Conservation (phyloP, 2,797 vertebrate genomes). For the Setipinna tenuifilis region DNA sequence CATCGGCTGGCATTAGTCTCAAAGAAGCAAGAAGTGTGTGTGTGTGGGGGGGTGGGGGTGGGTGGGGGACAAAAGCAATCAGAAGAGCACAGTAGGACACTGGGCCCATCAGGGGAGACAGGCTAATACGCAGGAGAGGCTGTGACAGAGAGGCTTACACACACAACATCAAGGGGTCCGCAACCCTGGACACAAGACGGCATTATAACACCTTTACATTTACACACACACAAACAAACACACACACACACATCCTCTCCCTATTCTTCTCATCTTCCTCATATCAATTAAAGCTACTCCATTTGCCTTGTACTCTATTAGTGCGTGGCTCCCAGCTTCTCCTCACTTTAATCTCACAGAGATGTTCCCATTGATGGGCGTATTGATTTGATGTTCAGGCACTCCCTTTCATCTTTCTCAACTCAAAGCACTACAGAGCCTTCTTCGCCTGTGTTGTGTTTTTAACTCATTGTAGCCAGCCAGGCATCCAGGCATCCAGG, state of each 20-base stretch:
- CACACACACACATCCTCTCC: not conserved
- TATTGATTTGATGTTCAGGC: constrained; percentile 79
- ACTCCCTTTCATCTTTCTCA: constrained; percentile 77
- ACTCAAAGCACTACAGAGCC: constrained; percentile 67
- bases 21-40: constrained; percentile 13
- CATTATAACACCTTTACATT: constrained; percentile 51
- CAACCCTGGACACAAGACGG: constrained; percentile 19
- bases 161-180: not conserved
- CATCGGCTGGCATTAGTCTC: not conserved
- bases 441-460: constrained; percentile 44
- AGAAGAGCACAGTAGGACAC: not conserved
- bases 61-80: constrained; percentile 24
- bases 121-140: not conserved
- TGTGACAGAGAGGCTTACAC: not conserved
- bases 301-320: constrained; percentile 66
- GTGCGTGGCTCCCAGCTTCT: constrained; percentile 50
- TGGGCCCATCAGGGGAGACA: not conserved
- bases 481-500: not conserved
- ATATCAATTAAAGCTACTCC: constrained; percentile 74
- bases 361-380: constrained; percentile 77
- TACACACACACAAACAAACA: not conserved
- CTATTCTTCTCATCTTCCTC: constrained; percentile 48
- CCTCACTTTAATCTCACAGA: constrained; percentile 82
- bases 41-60: not conserved
- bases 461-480: constrained; percentile 49